Evolutionary conservation across 35 echinoderm and acorn worm species (phyloP), one percentile per base, ranked within the genome.

Genomic region (Strongylocentrotus purpuratus): DNA sequence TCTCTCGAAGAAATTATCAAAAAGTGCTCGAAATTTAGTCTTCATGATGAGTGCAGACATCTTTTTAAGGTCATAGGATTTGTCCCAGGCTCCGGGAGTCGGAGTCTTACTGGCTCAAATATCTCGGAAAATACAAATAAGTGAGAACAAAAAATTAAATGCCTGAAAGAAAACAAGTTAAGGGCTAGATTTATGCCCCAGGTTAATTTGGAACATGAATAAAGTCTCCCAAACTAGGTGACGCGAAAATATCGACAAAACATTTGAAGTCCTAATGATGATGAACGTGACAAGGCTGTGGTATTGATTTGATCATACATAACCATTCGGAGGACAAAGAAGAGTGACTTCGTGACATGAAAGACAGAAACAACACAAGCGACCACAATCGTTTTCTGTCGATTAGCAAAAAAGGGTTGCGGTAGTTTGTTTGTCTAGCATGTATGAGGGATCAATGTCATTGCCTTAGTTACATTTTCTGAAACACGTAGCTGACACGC

Each of bases 381-480:
- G 65, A 78, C 65, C 65, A 78, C 20, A 78, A n/a, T 78, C 22
- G 65, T 78, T 78, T 78, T 78, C 65, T 78, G 65, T 78, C 18
- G 65, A 78, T 78, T 78, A 78, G 65, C 65, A 78, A 28, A 78
- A 41, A n/a, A 78, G 65, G 65, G 20, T 28, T 78, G 65, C 28
- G 65, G 65, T 78, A 78, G 18, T n/a, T n/a, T 78, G 65, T 78
- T 78, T 78, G 65, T 78, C 65, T n/a, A 8, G 20, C 65, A 78
- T n/a, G 65, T 78, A 0, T 28, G 2, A 7, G 22, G 20, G 22
- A 78, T 78, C 65, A 78, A 78, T 78, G 65, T n/a, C 65, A 78
- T 78, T 78, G 65, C 65, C 65, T 78, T 78, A 78, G 65, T 78
- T 78, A 78, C 65, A 78, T 78, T 78, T 70, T 78, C 25, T 78